phyloP scores from a whole-genome alignment of 64 coral and sea anemone species.

The Hydrozoanthus tunicans region DNA sequence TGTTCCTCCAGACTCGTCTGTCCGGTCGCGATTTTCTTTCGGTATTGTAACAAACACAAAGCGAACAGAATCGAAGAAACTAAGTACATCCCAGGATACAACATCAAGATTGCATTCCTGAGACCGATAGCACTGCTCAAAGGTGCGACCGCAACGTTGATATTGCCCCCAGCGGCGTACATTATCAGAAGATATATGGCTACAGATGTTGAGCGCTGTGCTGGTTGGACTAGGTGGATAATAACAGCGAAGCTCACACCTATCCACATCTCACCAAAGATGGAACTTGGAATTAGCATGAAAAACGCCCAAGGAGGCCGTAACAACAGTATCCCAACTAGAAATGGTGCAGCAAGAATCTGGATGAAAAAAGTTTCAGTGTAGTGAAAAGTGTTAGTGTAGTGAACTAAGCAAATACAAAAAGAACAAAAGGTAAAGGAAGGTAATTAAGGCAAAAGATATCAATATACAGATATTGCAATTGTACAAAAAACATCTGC shows the following conservation, averaged over 20 bases:
- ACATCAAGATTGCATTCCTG: background rate
- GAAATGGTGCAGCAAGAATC: constrained; percentile 16
- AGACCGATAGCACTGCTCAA: background rate
- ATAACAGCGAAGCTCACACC: constrained; percentile 13
- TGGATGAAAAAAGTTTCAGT: background rate
- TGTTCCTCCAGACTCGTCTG: background rate
- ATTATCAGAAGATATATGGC: constrained; percentile 12
- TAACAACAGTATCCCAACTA: background rate
- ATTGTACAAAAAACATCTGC: too few species aligned
- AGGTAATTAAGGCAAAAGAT: too few species aligned
- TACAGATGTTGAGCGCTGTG: background rate
- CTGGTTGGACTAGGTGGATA: constrained; percentile 14
- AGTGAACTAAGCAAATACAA: too few species aligned
- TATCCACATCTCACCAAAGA: constrained; percentile 16
- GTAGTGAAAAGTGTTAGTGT: too few species aligned
- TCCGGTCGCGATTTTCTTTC: background rate
- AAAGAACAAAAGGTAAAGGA: too few species aligned
- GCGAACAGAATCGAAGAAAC: background rate
- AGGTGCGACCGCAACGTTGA: constrained; percentile 14
- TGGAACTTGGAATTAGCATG: background rate
- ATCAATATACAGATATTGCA: too few species aligned
- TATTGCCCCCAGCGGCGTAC: constrained; percentile 14
- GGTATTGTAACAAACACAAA: background rate
- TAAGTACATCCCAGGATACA: constrained; percentile 11
- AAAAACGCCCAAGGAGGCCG: constrained; percentile 5